These are phyloP conservation scores for Entomobrya proxima DNA, from an alignment of 2,888 invertebrate genomes.

Conservation along the genomic window DNA sequence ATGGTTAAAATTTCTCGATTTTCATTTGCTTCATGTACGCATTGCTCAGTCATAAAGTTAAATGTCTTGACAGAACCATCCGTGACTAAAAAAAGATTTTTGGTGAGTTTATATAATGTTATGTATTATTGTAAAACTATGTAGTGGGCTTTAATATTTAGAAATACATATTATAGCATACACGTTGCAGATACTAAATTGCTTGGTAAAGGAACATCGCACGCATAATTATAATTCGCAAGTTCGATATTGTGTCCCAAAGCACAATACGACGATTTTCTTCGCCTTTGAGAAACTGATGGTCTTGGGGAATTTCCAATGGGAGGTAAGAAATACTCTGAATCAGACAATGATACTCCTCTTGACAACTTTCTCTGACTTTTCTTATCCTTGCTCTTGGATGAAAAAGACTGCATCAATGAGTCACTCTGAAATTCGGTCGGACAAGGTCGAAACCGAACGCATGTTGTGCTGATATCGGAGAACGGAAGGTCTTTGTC, in stretches of 20 bases:
- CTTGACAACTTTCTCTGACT: not conserved
- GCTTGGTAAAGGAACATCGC: slow-evolving; percentile 18
- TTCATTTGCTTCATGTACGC: slow-evolving; percentile 83
- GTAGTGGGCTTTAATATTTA: not conserved
- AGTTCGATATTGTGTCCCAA: slow-evolving; percentile 13
- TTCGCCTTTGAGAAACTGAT: slow-evolving; percentile 16
- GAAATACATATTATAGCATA: slow-evolving; percentile 9
- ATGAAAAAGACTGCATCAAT: slow-evolving; percentile 76
- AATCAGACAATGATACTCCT: not conserved
- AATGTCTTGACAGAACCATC: slow-evolving; percentile 84
- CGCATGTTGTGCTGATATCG: slow-evolving; percentile 81
- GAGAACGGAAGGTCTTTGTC: slow-evolving; percentile 80
- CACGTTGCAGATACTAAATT: slow-evolving; percentile 68
- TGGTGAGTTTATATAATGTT: not conserved
- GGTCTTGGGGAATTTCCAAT: not conserved
- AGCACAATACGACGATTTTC: slow-evolving; percentile 45
- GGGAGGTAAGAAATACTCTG: slow-evolving; percentile 43
- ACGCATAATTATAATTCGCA: not conserved
- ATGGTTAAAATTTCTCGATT: slow-evolving; percentile 82
- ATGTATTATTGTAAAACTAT: not conserved
- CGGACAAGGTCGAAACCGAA: slow-evolving; percentile 81
- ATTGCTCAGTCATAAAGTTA: slow-evolving; percentile 83
- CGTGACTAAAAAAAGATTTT: slow-evolving; percentile 79
- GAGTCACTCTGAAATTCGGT: slow-evolving; percentile 80
- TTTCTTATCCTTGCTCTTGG: not conserved